Conservation (phyloP, 2,113 vertebrate species). For the Anser brachyrhynchus region DNA sequence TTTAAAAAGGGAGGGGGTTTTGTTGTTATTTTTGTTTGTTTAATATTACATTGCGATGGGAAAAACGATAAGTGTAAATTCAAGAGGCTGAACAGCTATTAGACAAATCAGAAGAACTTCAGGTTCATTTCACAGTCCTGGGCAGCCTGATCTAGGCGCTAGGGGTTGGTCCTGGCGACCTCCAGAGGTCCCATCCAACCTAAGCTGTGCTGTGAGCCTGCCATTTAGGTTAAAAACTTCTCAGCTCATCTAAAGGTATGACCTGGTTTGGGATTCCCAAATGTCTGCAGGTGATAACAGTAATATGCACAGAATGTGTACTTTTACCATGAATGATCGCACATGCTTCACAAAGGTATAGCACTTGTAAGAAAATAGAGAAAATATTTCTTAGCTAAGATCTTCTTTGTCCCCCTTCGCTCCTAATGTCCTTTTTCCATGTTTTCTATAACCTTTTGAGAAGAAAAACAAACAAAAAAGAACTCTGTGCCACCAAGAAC, state of each 20-base stretch:
- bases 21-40: neutral
- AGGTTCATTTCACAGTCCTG: neutral
- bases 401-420: rapidly evolving
- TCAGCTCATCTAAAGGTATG: neutral
- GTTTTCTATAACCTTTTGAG: neutral
- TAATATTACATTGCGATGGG: too few species aligned
- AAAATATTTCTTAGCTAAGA: neutral
- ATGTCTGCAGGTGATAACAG: neutral
- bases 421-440: neutral
- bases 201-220: neutral
- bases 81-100: neutral
- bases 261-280: neutral
- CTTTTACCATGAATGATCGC: neutral
- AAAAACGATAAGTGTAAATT: neutral
- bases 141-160: neutral
- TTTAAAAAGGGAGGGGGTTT: neutral
- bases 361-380: neutral
- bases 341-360: neutral
- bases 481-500: neutral
- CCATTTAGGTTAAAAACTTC: neutral
- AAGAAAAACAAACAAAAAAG: neutral
- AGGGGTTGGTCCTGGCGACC: neutral
- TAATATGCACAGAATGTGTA: neutral
- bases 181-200: neutral
- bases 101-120: neutral